phyloP scores from a whole-genome alignment of 2,888 invertebrate genomes.

The Drosophila mettleri region DNA sequence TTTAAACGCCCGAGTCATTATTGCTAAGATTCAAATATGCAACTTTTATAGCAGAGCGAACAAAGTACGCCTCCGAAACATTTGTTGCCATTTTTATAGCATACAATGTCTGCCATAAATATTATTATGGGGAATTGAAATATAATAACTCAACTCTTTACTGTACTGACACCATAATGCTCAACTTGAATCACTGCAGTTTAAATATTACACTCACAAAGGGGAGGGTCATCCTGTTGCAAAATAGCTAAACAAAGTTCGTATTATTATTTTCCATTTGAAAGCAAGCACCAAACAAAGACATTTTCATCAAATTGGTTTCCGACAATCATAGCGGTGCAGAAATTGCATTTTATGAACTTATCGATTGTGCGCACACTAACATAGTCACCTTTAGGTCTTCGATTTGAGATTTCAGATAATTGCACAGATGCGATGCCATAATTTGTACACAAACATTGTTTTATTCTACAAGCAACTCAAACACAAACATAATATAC shows the following conservation, averaged over 20 bases:
- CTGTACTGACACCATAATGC: not conserved
- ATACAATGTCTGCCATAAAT: not conserved
- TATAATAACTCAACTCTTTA: not conserved
- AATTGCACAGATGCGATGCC: not conserved
- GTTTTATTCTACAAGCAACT: constrained; percentile 41
- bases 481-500: constrained; percentile 28
- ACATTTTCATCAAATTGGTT: not conserved
- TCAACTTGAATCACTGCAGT: not conserved
- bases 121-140: not conserved
- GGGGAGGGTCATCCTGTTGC: not conserved
- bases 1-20: not conserved
- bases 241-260: not conserved
- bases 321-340: not conserved
- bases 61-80: not conserved
- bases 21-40: not conserved
- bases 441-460: constrained; percentile 48
- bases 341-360: not conserved
- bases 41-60: not conserved
- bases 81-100: not conserved
- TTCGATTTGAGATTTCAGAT: not conserved
- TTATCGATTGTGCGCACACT: constrained; percentile 5
- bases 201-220: not conserved
- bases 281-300: not conserved
- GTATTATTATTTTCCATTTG: not conserved
- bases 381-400: not conserved